A percentile compares a stretch with the other conserved stretches of the same genome.
phyloP scores from a whole-genome alignment of 92 coral and sea anemone species.

The Umimayanthus kanabou region DNA sequence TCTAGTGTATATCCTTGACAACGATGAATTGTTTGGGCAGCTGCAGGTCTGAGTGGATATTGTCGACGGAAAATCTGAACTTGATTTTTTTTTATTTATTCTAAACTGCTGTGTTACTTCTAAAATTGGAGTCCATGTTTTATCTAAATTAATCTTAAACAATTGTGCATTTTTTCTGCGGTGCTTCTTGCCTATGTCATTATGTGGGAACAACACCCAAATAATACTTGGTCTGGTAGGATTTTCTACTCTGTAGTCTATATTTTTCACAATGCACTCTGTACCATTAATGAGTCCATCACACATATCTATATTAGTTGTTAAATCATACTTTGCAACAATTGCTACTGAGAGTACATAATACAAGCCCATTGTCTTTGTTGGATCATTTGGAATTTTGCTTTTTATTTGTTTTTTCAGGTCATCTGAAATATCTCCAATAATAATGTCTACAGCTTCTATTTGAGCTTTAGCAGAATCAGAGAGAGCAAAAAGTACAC shows the following conservation, averaged over 20 bases:
- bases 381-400: conserved; percentile 59
- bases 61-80: conserved; percentile 57
- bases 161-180: conserved; percentile 50
- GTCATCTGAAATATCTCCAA: conserved; percentile 65
- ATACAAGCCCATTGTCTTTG: conserved; percentile 62
- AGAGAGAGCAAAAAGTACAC: conserved; percentile 5
- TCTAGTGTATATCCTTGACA: conserved; percentile 60
- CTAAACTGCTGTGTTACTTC: conserved; percentile 66
- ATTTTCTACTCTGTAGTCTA: conserved; percentile 61
- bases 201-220: conserved; percentile 60
- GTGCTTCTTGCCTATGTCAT: conserved; percentile 45
- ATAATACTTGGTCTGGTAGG: conserved; percentile 67
- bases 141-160: conserved; percentile 28
- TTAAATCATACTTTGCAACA: conserved; percentile 65
- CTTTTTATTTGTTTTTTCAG: conserved; percentile 55
- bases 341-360: conserved; percentile 39
- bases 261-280: conserved; percentile 58
- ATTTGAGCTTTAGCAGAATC: conserved; percentile 50
- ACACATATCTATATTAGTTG: conserved; percentile 58
- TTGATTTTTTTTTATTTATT: conserved; percentile 47
- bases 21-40: conserved; percentile 62
- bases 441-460: conserved; percentile 55
- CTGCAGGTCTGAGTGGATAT: conserved; percentile 63
- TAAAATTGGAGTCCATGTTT: conserved; percentile 62
- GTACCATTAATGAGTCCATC: conserved; percentile 78